These are phyloP conservation scores for Sycobia sp. DNA, from an alignment of 1,140 invertebrate species.

Conservation along the genomic window DNA sequence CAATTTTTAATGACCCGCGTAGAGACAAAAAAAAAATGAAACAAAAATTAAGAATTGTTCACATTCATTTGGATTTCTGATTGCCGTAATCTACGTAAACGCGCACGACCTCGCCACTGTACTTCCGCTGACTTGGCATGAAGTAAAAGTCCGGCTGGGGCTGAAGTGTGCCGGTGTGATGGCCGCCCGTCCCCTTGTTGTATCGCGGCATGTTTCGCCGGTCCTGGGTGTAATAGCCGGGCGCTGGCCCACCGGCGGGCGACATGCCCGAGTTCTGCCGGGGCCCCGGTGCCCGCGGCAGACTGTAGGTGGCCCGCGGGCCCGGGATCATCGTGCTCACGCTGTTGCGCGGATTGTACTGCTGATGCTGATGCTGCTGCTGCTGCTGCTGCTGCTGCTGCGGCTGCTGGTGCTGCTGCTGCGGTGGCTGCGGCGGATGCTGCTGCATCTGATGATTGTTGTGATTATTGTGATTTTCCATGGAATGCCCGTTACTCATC, in stretches of 20 bases:
- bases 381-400: too few species aligned
- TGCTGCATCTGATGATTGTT: conserved; percentile 51
- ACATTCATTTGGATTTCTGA: conserved; percentile 52
- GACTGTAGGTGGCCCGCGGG: conserved; percentile 58
- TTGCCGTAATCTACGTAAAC: conserved; percentile 82
- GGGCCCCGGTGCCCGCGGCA: conserved; percentile 57
- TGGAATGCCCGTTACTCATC: conserved; percentile 36
- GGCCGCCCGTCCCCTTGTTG: conserved; percentile 37
- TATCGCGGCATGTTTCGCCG: conserved; percentile 46
- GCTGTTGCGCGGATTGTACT: conserved; percentile 36
- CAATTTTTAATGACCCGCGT: not conserved
- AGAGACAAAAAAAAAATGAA: not conserved
- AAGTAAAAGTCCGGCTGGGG: conserved; percentile 88
- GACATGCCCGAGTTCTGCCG: conserved; percentile 44
- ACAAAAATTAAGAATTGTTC: too few species aligned
- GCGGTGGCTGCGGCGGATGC: conserved; percentile 41
- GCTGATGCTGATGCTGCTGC: conserved; percentile 35
- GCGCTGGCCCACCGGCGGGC: conserved; percentile 37
- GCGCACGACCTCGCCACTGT: conserved; percentile 89
- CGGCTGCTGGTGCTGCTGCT: conserved; percentile 34
- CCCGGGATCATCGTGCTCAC: conserved; percentile 43
- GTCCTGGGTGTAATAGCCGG: conserved; percentile 64
- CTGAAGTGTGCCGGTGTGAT: conserved; percentile 22
- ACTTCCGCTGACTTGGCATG: conserved; percentile 91
- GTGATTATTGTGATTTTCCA: conserved; percentile 36